phyloP scores from a whole-genome alignment of 2,113 vertebrate species.

The Microtus oregoni region DNA sequence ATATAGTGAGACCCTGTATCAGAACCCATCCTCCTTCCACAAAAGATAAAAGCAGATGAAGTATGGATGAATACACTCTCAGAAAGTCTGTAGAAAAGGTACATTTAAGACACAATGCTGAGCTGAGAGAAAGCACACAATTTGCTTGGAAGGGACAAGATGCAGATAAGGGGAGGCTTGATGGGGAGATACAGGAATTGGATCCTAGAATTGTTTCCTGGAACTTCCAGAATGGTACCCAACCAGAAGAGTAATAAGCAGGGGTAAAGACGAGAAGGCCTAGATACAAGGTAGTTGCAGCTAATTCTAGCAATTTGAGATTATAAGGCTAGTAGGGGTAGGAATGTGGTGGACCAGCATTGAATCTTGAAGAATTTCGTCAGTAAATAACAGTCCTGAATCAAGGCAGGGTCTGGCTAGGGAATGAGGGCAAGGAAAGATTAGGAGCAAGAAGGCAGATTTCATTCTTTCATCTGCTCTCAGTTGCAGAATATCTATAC shows the following conservation, averaged over 20 bases:
- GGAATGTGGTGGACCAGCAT: neutral
- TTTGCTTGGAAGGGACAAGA: neutral
- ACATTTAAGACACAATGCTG: neutral
- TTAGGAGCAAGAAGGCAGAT: neutral
- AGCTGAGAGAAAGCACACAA: neutral
- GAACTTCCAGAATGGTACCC: neutral
- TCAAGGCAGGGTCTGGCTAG: neutral
- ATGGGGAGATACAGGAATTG: neutral
- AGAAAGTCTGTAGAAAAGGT: neutral
- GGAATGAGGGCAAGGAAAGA: neutral
- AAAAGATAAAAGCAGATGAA: neutral
- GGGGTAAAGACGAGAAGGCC: neutral
- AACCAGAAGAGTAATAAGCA: neutral
- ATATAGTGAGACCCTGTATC: neutral
- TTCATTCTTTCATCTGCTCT: neutral
- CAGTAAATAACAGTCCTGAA: neutral
- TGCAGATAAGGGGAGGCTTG: neutral
- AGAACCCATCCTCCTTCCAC: neutral
- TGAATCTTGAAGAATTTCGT: neutral
- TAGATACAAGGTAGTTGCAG: neutral
- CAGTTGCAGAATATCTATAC: neutral
- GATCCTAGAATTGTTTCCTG: neutral
- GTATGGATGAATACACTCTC: neutral
- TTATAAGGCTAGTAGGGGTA: neutral
- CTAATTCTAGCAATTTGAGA: neutral